Conservation (phyloP, 2,113 vertebrate species). For the Chionomys nivalis region DNA sequence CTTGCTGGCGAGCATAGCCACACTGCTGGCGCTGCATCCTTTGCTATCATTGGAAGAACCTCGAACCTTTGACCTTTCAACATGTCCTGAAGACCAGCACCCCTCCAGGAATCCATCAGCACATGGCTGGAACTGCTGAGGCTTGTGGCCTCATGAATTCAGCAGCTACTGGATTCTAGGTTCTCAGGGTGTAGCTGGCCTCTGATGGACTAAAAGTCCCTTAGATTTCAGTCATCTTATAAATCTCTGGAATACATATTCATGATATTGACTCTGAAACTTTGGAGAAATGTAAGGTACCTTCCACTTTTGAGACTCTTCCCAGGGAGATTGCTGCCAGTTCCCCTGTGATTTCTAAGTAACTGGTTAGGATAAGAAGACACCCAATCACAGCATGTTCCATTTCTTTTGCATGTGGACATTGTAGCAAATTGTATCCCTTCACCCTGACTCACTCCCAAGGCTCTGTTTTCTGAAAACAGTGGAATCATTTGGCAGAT, state of each 20-base stretch:
- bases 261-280: not conserved
- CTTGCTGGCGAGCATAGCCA: not conserved
- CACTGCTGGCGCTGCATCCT: not conserved
- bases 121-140: not conserved
- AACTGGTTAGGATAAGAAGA: not conserved
- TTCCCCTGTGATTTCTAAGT: not conserved
- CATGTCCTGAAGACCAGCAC: not conserved
- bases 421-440: not conserved
- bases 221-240: not conserved
- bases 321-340: not conserved
- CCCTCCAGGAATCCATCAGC: not conserved
- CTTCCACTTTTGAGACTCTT: no score
- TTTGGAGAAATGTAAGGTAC: not conserved
- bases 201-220: no score
- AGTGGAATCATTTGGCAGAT: not conserved
- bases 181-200: no score
- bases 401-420: not conserved
- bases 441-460: not conserved
- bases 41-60: not conserved
- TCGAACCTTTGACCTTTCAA: not conserved
- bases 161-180: not conserved
- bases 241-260: not conserved
- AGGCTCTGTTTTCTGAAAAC: not conserved
- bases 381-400: not conserved
- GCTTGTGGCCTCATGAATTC: not conserved